Evolutionary conservation across 2,888 invertebrate genomes (phyloP).

Genomic region (Nemotelus pantherinus): DNA sequence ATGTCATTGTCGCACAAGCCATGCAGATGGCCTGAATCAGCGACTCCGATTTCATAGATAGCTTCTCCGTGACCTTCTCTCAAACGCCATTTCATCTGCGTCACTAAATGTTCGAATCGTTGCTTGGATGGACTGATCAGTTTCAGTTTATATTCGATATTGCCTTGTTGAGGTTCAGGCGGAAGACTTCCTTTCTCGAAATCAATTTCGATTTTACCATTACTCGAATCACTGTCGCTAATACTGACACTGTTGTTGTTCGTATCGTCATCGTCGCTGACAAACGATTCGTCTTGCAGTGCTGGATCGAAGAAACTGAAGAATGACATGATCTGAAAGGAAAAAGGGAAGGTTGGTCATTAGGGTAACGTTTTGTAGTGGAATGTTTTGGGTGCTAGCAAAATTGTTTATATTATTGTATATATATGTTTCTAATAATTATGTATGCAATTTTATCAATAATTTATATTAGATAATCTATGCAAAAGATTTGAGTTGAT

Average conservation of each 20-base stretch:
- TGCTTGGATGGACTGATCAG: slow-evolving; percentile 90
- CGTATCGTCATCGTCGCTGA: slow-evolving; percentile 54
- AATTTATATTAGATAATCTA: no score
- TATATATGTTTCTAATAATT: no score
- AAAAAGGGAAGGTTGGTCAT: neutral
- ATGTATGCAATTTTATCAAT: no score
- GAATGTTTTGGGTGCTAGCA: no score
- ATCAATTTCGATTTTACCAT: slow-evolving; percentile 61
- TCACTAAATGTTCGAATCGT: slow-evolving; percentile 94
- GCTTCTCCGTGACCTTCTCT: slow-evolving; percentile 96
- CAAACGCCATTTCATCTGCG: slow-evolving; percentile 98
- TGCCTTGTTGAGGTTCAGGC: slow-evolving; percentile 93
- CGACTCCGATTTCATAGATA: slow-evolving; percentile 96
- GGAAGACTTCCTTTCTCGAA: slow-evolving; percentile 77
- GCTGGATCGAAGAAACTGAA: slow-evolving; percentile 82
- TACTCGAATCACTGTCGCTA: slow-evolving; percentile 55
- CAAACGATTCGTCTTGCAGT: slow-evolving; percentile 53
- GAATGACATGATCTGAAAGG: slow-evolving; percentile 78
- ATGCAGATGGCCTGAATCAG: slow-evolving; percentile 86
- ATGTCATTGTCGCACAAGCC: slow-evolving; percentile 87
- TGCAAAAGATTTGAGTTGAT: neutral
- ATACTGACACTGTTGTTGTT: slow-evolving; percentile 51
- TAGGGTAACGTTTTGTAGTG: neutral
- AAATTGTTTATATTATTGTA: no score
- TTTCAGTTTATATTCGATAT: slow-evolving; percentile 96